These are phyloP conservation scores for Microplitis manilae DNA, from an alignment of 2,888 invertebrate genomes.

Conservation along the genomic window DNA sequence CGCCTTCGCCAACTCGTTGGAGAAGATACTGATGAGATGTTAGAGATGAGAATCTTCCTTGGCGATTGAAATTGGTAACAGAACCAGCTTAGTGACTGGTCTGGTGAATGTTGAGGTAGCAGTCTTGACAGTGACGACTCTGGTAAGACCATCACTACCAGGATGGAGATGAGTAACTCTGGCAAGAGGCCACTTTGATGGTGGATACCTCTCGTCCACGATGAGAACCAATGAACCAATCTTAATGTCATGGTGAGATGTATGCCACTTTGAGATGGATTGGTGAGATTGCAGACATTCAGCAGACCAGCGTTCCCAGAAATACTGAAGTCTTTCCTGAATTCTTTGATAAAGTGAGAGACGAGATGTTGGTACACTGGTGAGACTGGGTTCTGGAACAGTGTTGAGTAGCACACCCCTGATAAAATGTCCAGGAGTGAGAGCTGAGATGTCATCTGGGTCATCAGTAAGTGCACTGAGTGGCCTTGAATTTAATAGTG, in stretches of 20 bases:
- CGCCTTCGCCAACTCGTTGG: too few relatives aligned
- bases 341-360: constrained; percentile 3
- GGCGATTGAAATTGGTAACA: too few relatives aligned
- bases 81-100: too few relatives aligned
- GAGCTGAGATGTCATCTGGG: background rate
- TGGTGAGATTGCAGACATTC: too few relatives aligned
- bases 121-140: background rate
- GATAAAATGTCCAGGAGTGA: background rate
- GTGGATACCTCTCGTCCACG: constrained; percentile 1
- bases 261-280: background rate
- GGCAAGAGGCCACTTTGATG: background rate
- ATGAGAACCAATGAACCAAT: background rate
- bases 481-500: constrained; percentile 25
- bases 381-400: constrained; percentile 3
- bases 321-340: constrained; percentile 13
- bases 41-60: too few relatives aligned
- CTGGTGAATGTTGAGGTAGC: too few relatives aligned
- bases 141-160: background rate
- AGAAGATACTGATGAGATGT: too few relatives aligned
- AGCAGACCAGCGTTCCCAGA: constrained; percentile 3
- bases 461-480: constrained; percentile 17
- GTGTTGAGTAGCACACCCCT: constrained; percentile 2
- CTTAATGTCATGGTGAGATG: background rate
- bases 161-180: background rate
- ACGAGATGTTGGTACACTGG: background rate